Evolutionary conservation across 2,113 vertebrate species (phyloP).

Genomic region (Picathartes gymnocephalus): DNA sequence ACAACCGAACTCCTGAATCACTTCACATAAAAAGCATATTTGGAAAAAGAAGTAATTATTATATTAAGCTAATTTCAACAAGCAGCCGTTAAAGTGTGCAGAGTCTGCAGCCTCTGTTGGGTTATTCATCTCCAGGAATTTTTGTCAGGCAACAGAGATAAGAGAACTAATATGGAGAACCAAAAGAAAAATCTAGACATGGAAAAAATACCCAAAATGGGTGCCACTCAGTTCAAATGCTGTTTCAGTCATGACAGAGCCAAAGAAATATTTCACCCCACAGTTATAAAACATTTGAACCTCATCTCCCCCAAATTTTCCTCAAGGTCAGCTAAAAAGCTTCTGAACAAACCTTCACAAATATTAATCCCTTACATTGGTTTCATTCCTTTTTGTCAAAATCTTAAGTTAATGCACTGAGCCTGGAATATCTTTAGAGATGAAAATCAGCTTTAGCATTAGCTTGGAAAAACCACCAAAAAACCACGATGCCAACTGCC

Average conservation of each 20-base stretch:
- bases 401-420: neutral
- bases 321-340: neutral
- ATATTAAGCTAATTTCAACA: neutral
- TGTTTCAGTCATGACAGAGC: fast-evolving
- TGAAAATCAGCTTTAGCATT: neutral
- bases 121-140: neutral
- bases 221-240: neutral
- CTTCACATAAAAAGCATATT: neutral
- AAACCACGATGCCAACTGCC: neutral
- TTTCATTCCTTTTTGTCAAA: neutral
- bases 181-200: neutral
- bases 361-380: neutral
- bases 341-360: neutral
- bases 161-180: neutral
- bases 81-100: neutral
- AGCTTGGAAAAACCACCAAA: neutral
- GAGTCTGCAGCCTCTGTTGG: neutral
- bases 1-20: neutral
- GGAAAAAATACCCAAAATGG: neutral
- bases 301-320: neutral
- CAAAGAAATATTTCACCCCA: neutral
- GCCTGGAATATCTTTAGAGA: neutral
- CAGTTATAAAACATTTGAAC: neutral
- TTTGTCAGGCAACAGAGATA: neutral
- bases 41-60: neutral